phyloP scores from a whole-genome alignment of 2,888 invertebrate species.

The Trilocha varians region DNA sequence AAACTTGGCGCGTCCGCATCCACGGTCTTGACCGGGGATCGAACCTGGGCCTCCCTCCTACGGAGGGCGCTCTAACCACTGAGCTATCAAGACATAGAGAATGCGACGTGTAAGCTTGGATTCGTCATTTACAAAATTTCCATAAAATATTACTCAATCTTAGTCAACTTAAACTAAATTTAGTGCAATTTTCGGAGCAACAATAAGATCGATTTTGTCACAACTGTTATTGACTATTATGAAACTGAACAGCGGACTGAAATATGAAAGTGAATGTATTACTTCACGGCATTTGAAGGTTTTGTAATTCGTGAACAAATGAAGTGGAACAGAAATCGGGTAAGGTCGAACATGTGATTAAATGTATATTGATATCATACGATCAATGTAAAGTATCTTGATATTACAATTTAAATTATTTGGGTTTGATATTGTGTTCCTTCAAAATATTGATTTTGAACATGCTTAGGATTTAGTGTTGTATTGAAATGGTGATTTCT shows the following conservation, averaged over 20 bases:
- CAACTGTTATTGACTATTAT: neutral
- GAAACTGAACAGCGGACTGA: conserved; percentile 11
- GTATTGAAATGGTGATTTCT: too few species aligned
- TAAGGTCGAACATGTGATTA: conserved; percentile 44
- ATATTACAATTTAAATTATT: too few species aligned
- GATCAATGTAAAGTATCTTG: too few species aligned
- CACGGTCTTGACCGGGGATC: conserved; percentile 70
- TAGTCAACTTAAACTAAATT: conserved; percentile 16
- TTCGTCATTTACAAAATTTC: conserved; percentile 11
- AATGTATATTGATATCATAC: neutral
- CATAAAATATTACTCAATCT: conserved; percentile 7
- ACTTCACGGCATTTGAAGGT: conserved; percentile 31
- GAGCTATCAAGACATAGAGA: conserved; percentile 70
- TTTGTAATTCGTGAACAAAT: conserved; percentile 37
- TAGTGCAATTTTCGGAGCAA: conserved; percentile 31
- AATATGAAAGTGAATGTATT: conserved; percentile 39
- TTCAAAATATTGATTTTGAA: too few species aligned
- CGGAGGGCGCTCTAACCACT: conserved; percentile 67
- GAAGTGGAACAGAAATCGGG: conserved; percentile 38
- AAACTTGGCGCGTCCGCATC: conserved; percentile 33
- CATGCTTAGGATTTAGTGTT: too few species aligned
- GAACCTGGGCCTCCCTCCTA: conserved; percentile 67
- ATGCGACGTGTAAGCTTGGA: conserved; percentile 39
- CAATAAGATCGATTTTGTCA: neutral
- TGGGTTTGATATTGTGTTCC: too few species aligned